A percentile compares a stretch with the other conserved stretches of the same genome.
Conservation (phyloP, 2,888 invertebrate genomes). For the Spicauda simplicius region DNA sequence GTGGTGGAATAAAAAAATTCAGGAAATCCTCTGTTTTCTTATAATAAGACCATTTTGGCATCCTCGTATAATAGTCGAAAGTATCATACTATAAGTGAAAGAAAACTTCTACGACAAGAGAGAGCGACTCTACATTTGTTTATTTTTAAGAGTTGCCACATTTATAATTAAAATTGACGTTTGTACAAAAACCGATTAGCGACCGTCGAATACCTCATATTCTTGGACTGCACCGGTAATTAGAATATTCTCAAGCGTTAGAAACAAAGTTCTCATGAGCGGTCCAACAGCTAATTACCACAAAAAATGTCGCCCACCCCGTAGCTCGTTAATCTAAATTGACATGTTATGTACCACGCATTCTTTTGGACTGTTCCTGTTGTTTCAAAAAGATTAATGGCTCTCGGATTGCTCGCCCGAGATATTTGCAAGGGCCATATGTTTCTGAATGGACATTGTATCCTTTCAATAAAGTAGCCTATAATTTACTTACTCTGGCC, state of each 20-base stretch:
- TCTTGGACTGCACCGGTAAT: slow-evolving; percentile 25
- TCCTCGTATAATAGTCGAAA: too few species aligned
- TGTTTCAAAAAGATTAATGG: slow-evolving; percentile 48
- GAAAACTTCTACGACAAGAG: neutral
- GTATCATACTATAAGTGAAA: too few species aligned
- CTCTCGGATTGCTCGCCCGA: slow-evolving; percentile 23
- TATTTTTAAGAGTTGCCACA: neutral
- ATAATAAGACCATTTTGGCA: too few species aligned
- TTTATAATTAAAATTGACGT: slow-evolving; percentile 7
- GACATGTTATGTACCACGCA: slow-evolving; percentile 61
- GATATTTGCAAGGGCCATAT: slow-evolving; percentile 13
- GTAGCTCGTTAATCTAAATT: slow-evolving; percentile 72
- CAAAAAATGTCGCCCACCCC: slow-evolving; percentile 77
- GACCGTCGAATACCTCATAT: slow-evolving; percentile 9
- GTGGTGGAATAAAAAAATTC: too few species aligned
- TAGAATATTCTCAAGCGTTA: slow-evolving; percentile 25
- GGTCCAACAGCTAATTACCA: slow-evolving; percentile 63
- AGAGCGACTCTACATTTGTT: neutral
- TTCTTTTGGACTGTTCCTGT: slow-evolving; percentile 38
- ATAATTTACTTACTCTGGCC: too few species aligned
- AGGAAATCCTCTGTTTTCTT: too few species aligned
- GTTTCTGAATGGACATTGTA: neutral
- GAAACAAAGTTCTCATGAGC: slow-evolving; percentile 28
- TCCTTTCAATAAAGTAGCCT: neutral
- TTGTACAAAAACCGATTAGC: slow-evolving; percentile 20